Evolutionary conservation across 2,797 vertebrate genomes (phyloP).

Genomic region (Octomys mimax): DNA sequence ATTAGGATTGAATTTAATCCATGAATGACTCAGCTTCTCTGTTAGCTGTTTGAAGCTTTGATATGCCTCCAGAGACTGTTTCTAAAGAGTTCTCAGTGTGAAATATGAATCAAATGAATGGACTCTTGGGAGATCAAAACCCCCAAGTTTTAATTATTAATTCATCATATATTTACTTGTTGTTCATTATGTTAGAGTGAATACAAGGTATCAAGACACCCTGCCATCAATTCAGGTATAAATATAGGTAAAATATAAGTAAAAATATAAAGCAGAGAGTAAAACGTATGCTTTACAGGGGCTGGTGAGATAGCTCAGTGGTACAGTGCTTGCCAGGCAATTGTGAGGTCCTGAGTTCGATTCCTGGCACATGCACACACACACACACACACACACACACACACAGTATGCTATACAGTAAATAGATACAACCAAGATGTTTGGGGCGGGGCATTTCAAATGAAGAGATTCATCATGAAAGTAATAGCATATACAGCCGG

Average conservation of each 20-base stretch:
- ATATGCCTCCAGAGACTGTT: constrained; percentile 59
- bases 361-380: not conserved
- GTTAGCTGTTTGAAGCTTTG: constrained; percentile 68
- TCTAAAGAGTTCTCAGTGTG: constrained; percentile 64
- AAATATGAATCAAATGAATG: constrained; percentile 67
- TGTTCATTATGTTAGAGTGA: not conserved
- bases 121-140: constrained; percentile 50
- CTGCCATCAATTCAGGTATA: not conserved
- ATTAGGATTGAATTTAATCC: constrained; percentile 58
- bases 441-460: not conserved
- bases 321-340: no score
- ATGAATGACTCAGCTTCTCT: constrained; percentile 64
- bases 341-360: no score
- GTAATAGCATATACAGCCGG: not conserved
- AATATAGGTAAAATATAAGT: not conserved
- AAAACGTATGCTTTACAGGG: not conserved
- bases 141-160: constrained; percentile 60
- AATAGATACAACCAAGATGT: not conserved
- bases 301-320: no score
- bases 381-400: not conserved
- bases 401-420: not conserved
- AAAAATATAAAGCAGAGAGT: not conserved
- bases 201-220: constrained; percentile 12
- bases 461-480: constrained; percentile 50
- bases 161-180: constrained; percentile 47